Base-by-base conservation (phyloP, 2,113 vertebrate genomes). In the Chaetura pelagica region DNA sequence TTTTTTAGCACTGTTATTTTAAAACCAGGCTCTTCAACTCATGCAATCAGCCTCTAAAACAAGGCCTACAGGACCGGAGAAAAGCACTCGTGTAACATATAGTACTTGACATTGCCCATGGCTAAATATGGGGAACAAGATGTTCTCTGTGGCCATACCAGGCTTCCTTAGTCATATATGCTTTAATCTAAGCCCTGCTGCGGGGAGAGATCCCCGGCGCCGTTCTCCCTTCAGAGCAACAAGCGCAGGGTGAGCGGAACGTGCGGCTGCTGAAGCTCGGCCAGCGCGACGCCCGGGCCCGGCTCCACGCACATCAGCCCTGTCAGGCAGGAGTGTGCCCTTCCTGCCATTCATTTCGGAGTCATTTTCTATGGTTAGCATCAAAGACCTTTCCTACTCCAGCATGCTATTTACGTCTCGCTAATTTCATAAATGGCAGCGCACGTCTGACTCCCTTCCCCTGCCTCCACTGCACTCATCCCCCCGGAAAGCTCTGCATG, bases 61-160 rank as follows among this genome's bases (percentile, higher is more conserved):
- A 91, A 87, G 75, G 93, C 95, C 95, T 96, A 96, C 93, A 91
- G 95, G 86, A 94, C 69, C 89, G 49, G 77, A 91, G 93, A 68
- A 94, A 91, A 94, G 73, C 91, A 57, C 38, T 91, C 62, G 0
- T 19, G 5, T 91, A 95, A 97, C 77, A 95, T 94, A 97, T 87
- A 97, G 78, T 90, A 97, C 59, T 96, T 96, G 96, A 96, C 96
- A 90, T 96, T 90, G 96, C 94, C 95, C 27, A 22, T 87, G 94
- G 95, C 93, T 94, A 96, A 93, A 91, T 93, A 76, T 63, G 63
- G 81, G 84, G 94, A 96, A 96, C 94, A 96, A 96, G 95, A 96
- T 96, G 96, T 96, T 97, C 96, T 97, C 90, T 69, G 82, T 96
- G 96, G 95, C 91, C 87, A 59, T 94, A 96, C 87, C 93, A 97